phyloP scores from a whole-genome alignment of 2,888 invertebrate genomes.

The Cryptops parisi region DNA sequence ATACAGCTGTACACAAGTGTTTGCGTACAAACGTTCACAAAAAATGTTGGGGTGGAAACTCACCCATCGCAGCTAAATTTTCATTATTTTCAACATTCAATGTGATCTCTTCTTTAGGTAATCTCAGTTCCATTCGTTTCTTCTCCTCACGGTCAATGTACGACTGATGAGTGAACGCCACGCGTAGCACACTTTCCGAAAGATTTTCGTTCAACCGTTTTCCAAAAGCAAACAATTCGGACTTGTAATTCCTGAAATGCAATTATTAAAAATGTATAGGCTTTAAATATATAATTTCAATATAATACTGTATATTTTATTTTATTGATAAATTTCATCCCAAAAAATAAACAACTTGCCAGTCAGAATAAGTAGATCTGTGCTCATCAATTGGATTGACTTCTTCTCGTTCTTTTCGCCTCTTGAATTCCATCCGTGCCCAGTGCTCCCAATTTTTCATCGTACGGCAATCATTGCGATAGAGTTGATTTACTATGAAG shows the following conservation, averaged over 20 bases:
- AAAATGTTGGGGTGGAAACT: not conserved
- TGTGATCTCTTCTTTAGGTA: constrained; percentile 36
- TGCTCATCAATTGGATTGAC: too few species aligned
- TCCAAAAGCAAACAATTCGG: constrained; percentile 77
- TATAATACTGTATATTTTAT: too few species aligned
- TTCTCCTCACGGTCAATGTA: constrained; percentile 55
- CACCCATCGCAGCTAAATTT: constrained; percentile 45
- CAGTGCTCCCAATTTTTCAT: too few species aligned
- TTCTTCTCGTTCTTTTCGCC: too few species aligned
- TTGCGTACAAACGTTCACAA: not conserved
- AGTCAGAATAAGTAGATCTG: too few species aligned
- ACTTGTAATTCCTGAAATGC: constrained; percentile 59
- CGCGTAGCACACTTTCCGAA: constrained; percentile 48
- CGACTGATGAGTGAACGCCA: constrained; percentile 64
- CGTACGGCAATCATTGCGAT: too few species aligned
- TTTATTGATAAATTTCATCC: too few species aligned
- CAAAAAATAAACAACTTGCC: too few species aligned
- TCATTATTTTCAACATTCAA: constrained; percentile 50
- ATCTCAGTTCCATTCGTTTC: constrained; percentile 52
- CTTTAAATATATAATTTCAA: too few species aligned
- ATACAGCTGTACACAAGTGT: not conserved
- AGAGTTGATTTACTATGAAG: too few species aligned
- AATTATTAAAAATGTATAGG: too few species aligned
- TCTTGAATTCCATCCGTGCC: too few species aligned
- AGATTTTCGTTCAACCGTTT: constrained; percentile 73